These are phyloP conservation scores for Fukomys damarensis DNA, from an alignment of 2,113 vertebrate species.

Conservation along the genomic window DNA sequence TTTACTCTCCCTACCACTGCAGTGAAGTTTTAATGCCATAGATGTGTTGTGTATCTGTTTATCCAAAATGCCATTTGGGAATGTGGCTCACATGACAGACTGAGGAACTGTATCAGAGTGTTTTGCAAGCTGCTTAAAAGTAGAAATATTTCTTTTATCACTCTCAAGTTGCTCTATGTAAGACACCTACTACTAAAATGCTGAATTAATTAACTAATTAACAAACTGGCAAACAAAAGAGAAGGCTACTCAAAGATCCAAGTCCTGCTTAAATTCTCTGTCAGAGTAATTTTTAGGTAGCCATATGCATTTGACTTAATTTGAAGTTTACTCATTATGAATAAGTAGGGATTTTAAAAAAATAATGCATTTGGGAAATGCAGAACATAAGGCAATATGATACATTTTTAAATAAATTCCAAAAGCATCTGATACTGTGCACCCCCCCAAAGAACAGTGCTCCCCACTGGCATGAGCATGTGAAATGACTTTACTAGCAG, in stretches of 20 bases:
- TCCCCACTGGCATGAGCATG: background rate
- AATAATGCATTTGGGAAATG: background rate
- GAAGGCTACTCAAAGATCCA: background rate
- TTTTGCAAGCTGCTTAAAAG: slow-evolving; percentile 18
- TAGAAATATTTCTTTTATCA: slow-evolving; percentile 1
- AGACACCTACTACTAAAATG: background rate
- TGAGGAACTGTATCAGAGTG: background rate
- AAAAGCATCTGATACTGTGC: background rate
- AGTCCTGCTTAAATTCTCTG: background rate
- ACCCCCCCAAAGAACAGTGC: background rate
- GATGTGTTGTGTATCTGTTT: background rate
- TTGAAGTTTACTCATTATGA: background rate
- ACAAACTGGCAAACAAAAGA: background rate
- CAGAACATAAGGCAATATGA: background rate
- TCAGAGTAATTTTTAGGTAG: background rate
- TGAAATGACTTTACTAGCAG: background rate
- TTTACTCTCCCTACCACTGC: background rate
- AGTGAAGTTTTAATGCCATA: background rate
- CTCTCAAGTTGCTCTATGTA: background rate
- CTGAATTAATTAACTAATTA: background rate
- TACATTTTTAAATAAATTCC: background rate
- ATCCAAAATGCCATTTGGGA: background rate
- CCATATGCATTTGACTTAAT: background rate
- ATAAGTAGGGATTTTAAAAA: background rate
- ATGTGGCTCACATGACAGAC: background rate